Conservation (phyloP, 2,888 invertebrate genomes). For the Pasiphila rectangulata region DNA sequence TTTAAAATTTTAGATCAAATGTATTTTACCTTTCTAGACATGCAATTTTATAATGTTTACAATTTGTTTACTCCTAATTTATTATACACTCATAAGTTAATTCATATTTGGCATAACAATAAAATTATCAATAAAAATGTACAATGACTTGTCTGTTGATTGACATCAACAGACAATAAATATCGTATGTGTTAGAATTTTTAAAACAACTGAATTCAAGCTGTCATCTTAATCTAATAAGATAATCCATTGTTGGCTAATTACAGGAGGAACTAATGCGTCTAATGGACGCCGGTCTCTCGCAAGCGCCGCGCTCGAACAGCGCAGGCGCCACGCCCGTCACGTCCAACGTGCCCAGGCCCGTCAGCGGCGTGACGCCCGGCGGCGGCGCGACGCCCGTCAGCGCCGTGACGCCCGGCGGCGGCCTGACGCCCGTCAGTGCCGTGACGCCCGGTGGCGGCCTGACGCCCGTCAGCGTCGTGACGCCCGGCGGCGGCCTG, state of each 20-base stretch:
- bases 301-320: conserved; percentile 62
- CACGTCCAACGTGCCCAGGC: conserved; percentile 22
- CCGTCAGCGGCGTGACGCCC: neutral
- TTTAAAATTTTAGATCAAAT: too few relatives aligned
- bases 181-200: too few relatives aligned
- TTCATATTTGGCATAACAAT: too few relatives aligned
- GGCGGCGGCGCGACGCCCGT: conserved; percentile 83
- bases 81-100: too few relatives aligned
- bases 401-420: conserved; percentile 21
- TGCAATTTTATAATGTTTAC: too few relatives aligned
- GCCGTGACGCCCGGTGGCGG: conserved; percentile 53
- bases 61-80: too few relatives aligned
- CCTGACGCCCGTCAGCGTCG: conserved; percentile 76
- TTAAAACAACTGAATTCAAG: too few relatives aligned
- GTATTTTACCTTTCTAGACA: too few relatives aligned
- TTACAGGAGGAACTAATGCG: conserved; percentile 92
- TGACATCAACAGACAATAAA: too few relatives aligned
- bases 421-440: neutral
- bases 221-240: too few relatives aligned
- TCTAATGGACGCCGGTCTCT: conserved; percentile 89
- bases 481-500: neutral
- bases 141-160: too few relatives aligned
- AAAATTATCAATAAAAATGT: too few relatives aligned
- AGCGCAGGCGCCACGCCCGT: conserved; percentile 83
- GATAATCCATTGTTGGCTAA: neutral